Evolutionary conservation across 2,888 invertebrate genomes (phyloP).

Genomic region (Agrotis exclamationis): DNA sequence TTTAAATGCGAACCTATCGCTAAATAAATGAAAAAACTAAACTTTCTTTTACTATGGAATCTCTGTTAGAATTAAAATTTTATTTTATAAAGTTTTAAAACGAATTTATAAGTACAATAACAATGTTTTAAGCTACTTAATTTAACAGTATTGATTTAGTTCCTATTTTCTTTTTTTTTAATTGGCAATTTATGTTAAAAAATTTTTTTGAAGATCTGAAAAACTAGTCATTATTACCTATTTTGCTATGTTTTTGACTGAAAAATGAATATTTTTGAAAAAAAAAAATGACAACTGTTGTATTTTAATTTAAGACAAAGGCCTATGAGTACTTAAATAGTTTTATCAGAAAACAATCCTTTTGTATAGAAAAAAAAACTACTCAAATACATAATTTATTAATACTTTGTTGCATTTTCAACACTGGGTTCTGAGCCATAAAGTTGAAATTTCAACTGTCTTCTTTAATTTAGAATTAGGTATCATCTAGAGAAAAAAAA

Average conservation of each 20-base stretch:
- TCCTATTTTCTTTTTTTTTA: not conserved
- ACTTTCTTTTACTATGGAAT: no score
- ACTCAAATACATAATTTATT: no score
- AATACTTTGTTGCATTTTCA: no score
- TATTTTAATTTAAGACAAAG: not conserved
- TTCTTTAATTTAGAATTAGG: no score
- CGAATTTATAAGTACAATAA: constrained; percentile 19
- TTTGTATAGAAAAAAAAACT: not conserved
- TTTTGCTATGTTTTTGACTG: not conserved
- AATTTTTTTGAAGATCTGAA: constrained; percentile 15
- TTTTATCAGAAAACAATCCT: not conserved
- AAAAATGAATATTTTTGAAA: not conserved
- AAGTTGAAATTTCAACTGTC: no score
- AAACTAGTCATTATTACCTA: constrained; percentile 26
- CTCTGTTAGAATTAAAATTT: not conserved
- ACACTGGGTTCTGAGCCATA: no score
- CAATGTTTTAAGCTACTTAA: constrained; percentile 36
- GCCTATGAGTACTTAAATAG: constrained; percentile 21
- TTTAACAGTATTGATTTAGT: constrained; percentile 21
- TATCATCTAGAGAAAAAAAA: not conserved
- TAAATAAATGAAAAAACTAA: no score
- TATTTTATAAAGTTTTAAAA: not conserved
- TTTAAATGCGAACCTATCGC: no score
- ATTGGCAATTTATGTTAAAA: not conserved
- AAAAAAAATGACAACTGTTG: not conserved